Evolutionary conservation across 2,888 invertebrate species (phyloP).

Genomic region (Chorisops tibialis): DNA sequence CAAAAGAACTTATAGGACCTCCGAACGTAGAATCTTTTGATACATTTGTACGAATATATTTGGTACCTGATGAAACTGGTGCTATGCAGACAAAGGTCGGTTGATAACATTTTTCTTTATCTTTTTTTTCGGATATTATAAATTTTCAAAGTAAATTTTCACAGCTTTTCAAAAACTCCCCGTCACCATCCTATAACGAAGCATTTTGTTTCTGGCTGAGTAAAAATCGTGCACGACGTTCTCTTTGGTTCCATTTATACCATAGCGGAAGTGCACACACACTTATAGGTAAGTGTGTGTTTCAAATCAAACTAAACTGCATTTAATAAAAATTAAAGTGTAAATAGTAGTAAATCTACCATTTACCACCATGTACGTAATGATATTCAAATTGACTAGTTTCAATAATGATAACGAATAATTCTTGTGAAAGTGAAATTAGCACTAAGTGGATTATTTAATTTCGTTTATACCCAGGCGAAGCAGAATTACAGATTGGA

Average conservation of each 20-base stretch:
- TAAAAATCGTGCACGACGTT: constrained; percentile 58
- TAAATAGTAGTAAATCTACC: neutral
- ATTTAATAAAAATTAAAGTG: too few species aligned
- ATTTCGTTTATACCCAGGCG: constrained; percentile 53
- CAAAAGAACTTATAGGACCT: constrained; percentile 65
- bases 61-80: constrained; percentile 67
- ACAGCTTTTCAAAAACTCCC: constrained; percentile 61
- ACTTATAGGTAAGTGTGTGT: constrained; percentile 50
- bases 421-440: too few species aligned
- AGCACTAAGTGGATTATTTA: neutral
- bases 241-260: constrained; percentile 67
- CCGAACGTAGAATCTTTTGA: constrained; percentile 61
- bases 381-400: too few species aligned
- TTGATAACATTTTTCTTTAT: neutral
- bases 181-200: constrained; percentile 74
- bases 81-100: constrained; percentile 64
- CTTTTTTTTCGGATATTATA: neutral
- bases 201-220: constrained; percentile 67
- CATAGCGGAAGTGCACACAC: constrained; percentile 63
- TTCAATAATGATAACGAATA: too few species aligned
- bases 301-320: too few species aligned
- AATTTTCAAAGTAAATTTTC: neutral
- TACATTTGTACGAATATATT: constrained; percentile 72
- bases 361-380: too few species aligned
- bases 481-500: constrained; percentile 65